Percentiles rank a stretch among this genome's conserved stretches.
These are phyloP conservation scores for Corythoichthys intestinalis DNA, from an alignment of 2,113 vertebrate species.

Conservation along the genomic window DNA sequence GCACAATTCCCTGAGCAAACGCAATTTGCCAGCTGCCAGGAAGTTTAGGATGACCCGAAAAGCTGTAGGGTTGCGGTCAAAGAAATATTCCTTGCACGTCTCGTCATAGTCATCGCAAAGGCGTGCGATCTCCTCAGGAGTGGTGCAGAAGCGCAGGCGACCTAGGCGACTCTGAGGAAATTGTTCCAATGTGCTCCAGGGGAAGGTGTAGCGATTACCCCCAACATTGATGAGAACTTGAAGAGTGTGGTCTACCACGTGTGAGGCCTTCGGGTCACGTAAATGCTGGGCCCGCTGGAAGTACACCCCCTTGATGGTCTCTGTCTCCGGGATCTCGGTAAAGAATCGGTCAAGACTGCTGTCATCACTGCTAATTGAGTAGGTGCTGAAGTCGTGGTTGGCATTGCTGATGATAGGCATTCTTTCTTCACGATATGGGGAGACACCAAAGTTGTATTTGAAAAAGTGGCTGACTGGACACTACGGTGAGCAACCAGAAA, in stretches of 20 bases:
- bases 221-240: constrained; percentile 90
- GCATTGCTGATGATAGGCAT: constrained; percentile 85
- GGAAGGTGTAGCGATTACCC: constrained; percentile 85
- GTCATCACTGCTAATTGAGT: constrained; percentile 76
- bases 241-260: constrained; percentile 66
- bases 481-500: neutral
- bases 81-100: constrained; percentile 85
- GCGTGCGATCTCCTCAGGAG: constrained; percentile 78
- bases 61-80: constrained; percentile 86
- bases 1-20: constrained; percentile 83
- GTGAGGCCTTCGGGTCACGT: constrained; percentile 50
- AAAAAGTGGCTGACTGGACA: neutral
- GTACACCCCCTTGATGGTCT: constrained; percentile 82
- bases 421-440: constrained; percentile 30
- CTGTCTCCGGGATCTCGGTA: constrained; percentile 72
- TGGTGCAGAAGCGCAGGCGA: constrained; percentile 80
- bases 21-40: constrained; percentile 86
- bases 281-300: constrained; percentile 80
- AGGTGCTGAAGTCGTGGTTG: constrained; percentile 79
- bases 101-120: constrained; percentile 94
- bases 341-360: constrained; percentile 78
- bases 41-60: constrained; percentile 90
- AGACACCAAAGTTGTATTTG: neutral
- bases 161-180: constrained; percentile 88
- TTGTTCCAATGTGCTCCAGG: constrained; percentile 89